Evolutionary conservation across 2,797 vertebrate genomes (phyloP), one percentile per base, ranked within the genome.

Genomic region (Leptoclinus maculatus): DNA sequence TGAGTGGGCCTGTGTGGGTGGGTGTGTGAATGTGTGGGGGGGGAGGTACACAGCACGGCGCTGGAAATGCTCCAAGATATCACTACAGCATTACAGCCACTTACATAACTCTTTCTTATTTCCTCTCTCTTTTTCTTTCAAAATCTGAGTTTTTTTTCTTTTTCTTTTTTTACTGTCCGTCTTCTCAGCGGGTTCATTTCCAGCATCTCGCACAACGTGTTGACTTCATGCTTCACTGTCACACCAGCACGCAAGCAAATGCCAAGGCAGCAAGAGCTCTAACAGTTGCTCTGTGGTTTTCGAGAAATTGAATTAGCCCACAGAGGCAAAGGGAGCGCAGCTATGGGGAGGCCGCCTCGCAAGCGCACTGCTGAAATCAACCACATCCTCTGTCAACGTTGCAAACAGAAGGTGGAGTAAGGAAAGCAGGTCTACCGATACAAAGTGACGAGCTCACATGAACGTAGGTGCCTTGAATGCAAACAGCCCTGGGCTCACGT

Each of bases 241-340:
- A 65, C 68, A 66, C 39, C 29, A 66, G 54, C 38, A 27, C 71
- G 83, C 78, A 85, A 85, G 78, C 67, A 76, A 80, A 76, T 51
- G 57, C 70, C 51, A 64, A 60, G 25, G 77, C 67, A 73, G 80
- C 82, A 79, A 70, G 75, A 81, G 76, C 75, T 79, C 12, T 56
- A 63, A 92, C 88, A 88, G 90, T 87, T 85, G 74, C 73, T 83
- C 47, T 91, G 92, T 82, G 91, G 90, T 91, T 92, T 88, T 60
- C 1, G 53, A 86, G 76, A 88, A 86, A 91, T 85, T 57, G 73
- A 81, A 89, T 83, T 88, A 83, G 84, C 68, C 60, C 62, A 58
- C 62, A 69, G 64, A 88, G 67, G 79, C 60, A 47, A 76, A 66
- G 39, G 65, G 75, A 90, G 83, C 36, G 16, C 66, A 67, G 87